Evolutionary conservation across 2,797 vertebrate species (phyloP).

Genomic region (Orientallactaga sibirica): DNA sequence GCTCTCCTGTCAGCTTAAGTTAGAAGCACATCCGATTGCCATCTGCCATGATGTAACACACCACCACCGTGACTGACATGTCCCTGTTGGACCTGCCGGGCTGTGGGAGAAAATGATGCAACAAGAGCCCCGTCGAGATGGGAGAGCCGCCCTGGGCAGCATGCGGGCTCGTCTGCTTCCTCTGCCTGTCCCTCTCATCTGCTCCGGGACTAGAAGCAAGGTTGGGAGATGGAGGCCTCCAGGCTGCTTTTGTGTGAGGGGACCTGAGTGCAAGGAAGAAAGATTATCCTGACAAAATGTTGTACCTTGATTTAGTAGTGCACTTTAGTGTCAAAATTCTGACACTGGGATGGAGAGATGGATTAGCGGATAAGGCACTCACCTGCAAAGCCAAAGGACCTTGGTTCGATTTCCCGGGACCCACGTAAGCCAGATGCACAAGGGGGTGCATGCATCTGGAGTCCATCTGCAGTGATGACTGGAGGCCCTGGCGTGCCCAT

Average conservation of each 20-base stretch:
- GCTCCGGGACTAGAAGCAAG: background rate
- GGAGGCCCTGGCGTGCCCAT: too few species aligned
- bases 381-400: too few species aligned
- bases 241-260: background rate
- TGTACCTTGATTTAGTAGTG: background rate
- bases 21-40: background rate
- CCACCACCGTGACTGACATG: background rate
- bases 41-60: constrained; percentile 41
- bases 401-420: too few species aligned
- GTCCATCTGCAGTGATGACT: too few species aligned
- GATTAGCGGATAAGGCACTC: too few species aligned
- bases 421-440: too few species aligned
- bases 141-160: accelerated
- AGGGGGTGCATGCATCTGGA: too few species aligned
- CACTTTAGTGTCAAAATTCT: background rate
- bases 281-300: background rate
- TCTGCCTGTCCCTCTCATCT: background rate
- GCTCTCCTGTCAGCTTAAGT: constrained; percentile 62
- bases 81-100: constrained; percentile 14
- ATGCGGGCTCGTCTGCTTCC: background rate
- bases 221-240: background rate
- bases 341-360: too few species aligned
- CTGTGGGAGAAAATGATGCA: background rate
- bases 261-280: background rate
- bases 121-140: background rate